Conservation (phyloP, 2,888 invertebrate species). For the Aspidiotus rigidus region DNA sequence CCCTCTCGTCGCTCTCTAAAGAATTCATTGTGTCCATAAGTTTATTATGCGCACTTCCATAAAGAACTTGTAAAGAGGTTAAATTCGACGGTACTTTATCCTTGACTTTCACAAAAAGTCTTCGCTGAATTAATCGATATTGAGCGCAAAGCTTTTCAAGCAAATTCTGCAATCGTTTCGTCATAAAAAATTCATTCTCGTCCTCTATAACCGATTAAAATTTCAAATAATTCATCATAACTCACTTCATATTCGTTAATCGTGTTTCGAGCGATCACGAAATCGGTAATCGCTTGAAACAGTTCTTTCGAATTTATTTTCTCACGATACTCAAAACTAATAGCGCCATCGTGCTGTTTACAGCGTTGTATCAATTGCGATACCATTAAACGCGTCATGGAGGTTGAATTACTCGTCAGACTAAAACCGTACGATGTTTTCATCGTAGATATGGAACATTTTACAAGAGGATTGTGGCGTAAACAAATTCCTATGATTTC, state of each 20-base stretch:
- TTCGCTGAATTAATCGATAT: conserved; percentile 65
- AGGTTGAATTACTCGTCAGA: conserved; percentile 10
- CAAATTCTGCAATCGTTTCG: conserved; percentile 35
- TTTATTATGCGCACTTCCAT: conserved; percentile 60
- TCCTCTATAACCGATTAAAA: no score
- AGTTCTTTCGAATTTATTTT: no score
- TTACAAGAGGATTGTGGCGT: conserved; percentile 32
- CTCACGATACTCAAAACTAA: no score
- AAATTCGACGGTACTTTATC: conserved; percentile 68
- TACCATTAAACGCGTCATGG: conserved; percentile 7
- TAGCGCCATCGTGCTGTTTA: no score
- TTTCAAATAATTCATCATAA: no score
- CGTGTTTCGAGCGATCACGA: no score
- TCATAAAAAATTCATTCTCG: no score
- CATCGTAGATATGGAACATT: conserved; percentile 35
- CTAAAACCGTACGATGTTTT: conserved; percentile 36
- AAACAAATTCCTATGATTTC: conserved; percentile 35
- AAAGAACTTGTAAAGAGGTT: conserved; percentile 58
- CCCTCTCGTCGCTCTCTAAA: conserved; percentile 14
- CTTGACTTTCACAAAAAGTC: conserved; percentile 65
- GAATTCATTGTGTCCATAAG: conserved; percentile 43
- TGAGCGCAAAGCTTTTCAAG: conserved; percentile 56
- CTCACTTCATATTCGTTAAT: no score
- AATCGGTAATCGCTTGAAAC: no score
- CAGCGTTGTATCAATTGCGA: conserved; percentile 1